A percentile compares a stretch with the other conserved stretches of the same genome.
phyloP scores from a whole-genome alignment of 2,113 vertebrate species.

The Eonycteris spelaea region DNA sequence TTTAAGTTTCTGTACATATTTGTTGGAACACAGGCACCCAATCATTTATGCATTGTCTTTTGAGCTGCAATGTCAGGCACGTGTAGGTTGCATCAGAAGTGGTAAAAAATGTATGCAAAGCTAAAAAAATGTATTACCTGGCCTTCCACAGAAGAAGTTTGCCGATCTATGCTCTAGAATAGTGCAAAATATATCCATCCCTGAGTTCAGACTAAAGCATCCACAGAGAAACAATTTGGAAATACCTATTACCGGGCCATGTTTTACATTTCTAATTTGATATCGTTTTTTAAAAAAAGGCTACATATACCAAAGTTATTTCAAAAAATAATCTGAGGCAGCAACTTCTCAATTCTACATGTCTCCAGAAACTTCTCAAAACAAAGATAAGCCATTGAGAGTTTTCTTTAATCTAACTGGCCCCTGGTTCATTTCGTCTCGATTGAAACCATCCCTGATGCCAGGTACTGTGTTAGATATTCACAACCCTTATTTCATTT shows the following conservation, averaged over 20 bases:
- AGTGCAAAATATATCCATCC: not conserved
- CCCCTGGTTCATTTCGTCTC: not conserved
- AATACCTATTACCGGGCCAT: not conserved
- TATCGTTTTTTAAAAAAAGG: not conserved
- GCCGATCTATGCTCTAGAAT: not conserved
- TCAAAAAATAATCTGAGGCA: not conserved
- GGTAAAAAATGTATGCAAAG: not conserved
- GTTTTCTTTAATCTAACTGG: not conserved
- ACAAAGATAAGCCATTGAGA: not conserved
- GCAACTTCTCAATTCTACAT: not conserved
- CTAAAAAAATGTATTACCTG: not conserved
- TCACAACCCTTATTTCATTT: not conserved
- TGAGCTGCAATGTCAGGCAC: not conserved
- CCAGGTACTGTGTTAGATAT: not conserved
- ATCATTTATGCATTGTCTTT: not conserved
- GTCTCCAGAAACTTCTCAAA: not conserved
- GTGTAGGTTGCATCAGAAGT: not conserved
- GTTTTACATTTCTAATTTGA: not conserved
- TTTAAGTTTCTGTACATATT: not conserved
- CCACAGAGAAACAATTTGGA: not conserved
- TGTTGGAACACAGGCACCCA: not conserved
- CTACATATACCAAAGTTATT: not conserved
- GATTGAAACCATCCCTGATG: not conserved
- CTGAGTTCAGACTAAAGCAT: not conserved
- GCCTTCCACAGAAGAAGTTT: not conserved